Evolutionary conservation across 2,797 vertebrate species (phyloP), one percentile per base, ranked within the genome.

Genomic region (Botia kubotai): DNA sequence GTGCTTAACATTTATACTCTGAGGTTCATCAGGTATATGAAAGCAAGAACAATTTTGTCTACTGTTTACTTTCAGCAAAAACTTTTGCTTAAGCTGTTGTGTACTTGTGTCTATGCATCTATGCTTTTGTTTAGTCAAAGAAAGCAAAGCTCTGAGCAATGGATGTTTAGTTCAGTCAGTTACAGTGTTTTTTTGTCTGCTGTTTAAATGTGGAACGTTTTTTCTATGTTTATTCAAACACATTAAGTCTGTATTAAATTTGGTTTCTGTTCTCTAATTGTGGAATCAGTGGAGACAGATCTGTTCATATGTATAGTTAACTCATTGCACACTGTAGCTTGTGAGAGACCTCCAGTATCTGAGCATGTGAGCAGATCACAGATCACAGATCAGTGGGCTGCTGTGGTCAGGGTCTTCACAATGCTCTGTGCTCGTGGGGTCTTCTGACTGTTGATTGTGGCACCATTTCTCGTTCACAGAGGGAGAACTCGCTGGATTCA

Each of bases 401-500:
- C n/a, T n/a, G n/a, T n/a, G 33, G 29, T 19, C 23, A 46, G 21
- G 50, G 60, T 36, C 21, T 80, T 67, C 26, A 58, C 50, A 26
- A 58, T 0, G 23, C 39, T 36, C 52, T 80, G 21, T 73, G 36
- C 39, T 68, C 52, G 68, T 36, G 71, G 79, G 83, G 77, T 91
- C 87, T 89, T 83, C 66, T 68, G 89, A 81, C 80, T 93, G 93
- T 93, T 93, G 91, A 93, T 85, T 94, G 89, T 94, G 92, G 85
- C 87, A 90, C 93, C 84, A 93, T 95, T 93, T 95, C 89, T 95
- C 93, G 89, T 95, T 94, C 88, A 93, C 95, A 95, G 95, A 94
- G 88, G 89, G 90, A 89, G 94, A 93, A 85, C 89, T 91, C 88
- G 89, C 87, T 91, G 95, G 94, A 94, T 89, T 87, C 82, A 89